Conservation (phyloP, 2,797 vertebrate genomes). For the Melanotaenia maccullochi region DNA sequence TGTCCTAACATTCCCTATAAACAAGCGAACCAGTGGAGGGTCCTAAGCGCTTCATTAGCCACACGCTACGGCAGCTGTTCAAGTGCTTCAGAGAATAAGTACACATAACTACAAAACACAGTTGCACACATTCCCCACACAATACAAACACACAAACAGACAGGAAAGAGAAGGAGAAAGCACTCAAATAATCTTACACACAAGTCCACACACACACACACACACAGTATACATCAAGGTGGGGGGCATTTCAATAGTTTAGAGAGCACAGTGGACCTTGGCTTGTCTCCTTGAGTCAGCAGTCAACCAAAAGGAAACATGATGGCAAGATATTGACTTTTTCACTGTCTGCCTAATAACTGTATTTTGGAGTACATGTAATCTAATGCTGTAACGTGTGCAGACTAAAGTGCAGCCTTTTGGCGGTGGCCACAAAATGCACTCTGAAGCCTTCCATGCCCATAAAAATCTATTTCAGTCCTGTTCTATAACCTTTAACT, state of each 20-base stretch:
- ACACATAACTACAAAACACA: constrained; percentile 31
- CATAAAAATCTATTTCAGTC: constrained; percentile 63
- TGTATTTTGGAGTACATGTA: constrained; percentile 77
- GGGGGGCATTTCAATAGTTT: constrained; percentile 65
- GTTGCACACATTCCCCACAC: constrained; percentile 13
- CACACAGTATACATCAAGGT: constrained; percentile 28
- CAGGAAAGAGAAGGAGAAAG: constrained; percentile 32
- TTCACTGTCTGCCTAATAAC: constrained; percentile 79
- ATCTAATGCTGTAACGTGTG: constrained; percentile 70
- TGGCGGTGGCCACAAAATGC: constrained; percentile 62
- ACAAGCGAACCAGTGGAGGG: constrained; percentile 53
- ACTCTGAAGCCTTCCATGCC: constrained; percentile 62
- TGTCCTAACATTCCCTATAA: constrained; percentile 44
- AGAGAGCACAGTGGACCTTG: constrained; percentile 68
- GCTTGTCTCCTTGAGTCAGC: constrained; percentile 78
- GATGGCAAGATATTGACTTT: constrained; percentile 81
- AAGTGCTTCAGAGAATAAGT: constrained; percentile 38
- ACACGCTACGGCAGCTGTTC: constrained; percentile 48
- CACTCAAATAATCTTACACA: constrained; percentile 60
- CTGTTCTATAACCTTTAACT: constrained; percentile 69
- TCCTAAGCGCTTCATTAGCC: constrained; percentile 67
- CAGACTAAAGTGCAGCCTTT: constrained; percentile 73
- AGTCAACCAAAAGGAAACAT: constrained; percentile 77
- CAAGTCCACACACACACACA: constrained; percentile 2
- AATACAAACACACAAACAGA: constrained; percentile 39